Conservation (phyloP, 2,113 vertebrate species). For the Myanophis thanlyinensis region DNA sequence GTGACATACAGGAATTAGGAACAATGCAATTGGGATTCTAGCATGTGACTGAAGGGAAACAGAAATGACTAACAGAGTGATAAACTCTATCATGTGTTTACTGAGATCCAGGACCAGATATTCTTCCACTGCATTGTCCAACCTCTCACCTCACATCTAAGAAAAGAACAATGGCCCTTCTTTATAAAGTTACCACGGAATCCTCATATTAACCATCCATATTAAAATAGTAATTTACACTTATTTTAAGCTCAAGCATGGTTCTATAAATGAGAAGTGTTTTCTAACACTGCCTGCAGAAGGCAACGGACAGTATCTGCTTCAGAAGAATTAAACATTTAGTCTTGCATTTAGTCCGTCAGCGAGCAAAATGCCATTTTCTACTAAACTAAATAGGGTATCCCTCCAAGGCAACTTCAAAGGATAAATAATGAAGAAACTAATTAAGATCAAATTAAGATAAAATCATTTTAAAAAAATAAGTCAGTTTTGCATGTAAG, state of each 20-base stretch:
- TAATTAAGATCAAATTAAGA: neutral
- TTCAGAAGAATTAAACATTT: neutral
- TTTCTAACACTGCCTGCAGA: neutral
- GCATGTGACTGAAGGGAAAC: neutral
- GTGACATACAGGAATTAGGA: neutral
- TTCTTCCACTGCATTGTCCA: neutral
- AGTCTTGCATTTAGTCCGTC: neutral
- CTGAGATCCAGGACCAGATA: neutral
- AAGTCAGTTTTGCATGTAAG: neutral
- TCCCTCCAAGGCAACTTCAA: neutral
- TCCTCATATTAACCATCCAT: neutral
- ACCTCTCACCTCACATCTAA: neutral
- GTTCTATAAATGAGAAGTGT: neutral
- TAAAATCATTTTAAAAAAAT: neutral
- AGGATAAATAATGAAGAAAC: neutral
- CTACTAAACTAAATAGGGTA: neutral
- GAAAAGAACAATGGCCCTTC: neutral
- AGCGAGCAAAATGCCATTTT: neutral
- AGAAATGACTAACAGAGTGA: neutral
- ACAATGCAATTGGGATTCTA: neutral
- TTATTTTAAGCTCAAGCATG: neutral
- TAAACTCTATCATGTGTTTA: neutral
- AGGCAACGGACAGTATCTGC: neutral
- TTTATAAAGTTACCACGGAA: neutral
- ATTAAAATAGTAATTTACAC: neutral